Conservation (phyloP, 1,140 invertebrate genomes). For the Bombus sibiricus region DNA sequence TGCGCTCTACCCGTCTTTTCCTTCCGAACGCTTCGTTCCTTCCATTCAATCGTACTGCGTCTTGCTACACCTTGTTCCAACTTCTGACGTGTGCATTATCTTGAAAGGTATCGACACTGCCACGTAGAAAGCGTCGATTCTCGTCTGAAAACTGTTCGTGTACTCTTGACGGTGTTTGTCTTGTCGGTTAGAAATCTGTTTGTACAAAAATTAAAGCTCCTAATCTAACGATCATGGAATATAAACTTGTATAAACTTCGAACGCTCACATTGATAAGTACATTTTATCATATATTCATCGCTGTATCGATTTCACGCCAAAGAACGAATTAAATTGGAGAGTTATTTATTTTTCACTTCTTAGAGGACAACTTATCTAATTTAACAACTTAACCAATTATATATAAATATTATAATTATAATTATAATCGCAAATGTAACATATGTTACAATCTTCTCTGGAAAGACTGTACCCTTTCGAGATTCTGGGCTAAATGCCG, state of each 20-base stretch:
- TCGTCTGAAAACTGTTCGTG: background rate
- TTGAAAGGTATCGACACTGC: background rate
- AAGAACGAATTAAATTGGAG: no score
- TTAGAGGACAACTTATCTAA: no score
- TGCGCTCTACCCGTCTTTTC: background rate
- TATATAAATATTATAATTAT: no score
- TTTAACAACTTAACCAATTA: no score
- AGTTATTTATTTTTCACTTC: no score
- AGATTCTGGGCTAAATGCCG: no score
- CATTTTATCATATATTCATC: no score
- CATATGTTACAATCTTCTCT: no score
- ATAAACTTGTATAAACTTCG: background rate
- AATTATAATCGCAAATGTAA: no score
- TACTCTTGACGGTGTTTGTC: background rate
- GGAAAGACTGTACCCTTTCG: no score
- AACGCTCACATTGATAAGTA: background rate
- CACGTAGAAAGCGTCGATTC: constrained; percentile 4
- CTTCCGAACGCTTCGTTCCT: background rate
- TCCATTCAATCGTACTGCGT: background rate
- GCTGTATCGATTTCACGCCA: no score
- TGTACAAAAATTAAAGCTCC: background rate
- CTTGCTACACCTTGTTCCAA: constrained; percentile 1
- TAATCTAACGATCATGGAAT: background rate
- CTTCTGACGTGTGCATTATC: constrained; percentile 3
- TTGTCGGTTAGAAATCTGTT: background rate